Conservation (phyloP, 1,140 invertebrate genomes). For the Hydropsyche tenuis region DNA sequence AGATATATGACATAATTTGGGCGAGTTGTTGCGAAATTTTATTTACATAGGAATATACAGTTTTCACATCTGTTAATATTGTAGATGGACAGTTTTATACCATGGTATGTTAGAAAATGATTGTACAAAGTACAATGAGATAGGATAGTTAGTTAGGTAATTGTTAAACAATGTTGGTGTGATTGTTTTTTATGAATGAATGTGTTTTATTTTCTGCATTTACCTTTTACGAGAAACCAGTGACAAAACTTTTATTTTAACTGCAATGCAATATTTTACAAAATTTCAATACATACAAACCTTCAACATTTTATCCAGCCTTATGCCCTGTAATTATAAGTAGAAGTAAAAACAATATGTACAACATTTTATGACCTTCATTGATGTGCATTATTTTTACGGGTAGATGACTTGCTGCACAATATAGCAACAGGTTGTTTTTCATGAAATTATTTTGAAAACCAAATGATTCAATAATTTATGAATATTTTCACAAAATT, state of each 20-base stretch:
- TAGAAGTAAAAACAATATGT: constrained; percentile 39
- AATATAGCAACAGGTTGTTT: constrained; percentile 36
- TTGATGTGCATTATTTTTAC: constrained; percentile 45
- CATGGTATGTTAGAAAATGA: constrained; percentile 50
- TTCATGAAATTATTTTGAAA: constrained; percentile 34
- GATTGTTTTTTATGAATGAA: constrained; percentile 45
- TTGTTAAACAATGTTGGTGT: constrained; percentile 51
- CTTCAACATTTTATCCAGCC: constrained; percentile 32
- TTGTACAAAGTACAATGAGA: constrained; percentile 51
- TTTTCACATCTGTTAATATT: constrained; percentile 50
- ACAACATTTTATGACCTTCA: constrained; percentile 35
- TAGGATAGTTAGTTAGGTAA: constrained; percentile 52
- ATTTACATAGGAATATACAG: constrained; percentile 48
- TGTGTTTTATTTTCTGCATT: constrained; percentile 40
- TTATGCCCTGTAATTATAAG: constrained; percentile 45
- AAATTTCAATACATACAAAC: not conserved
- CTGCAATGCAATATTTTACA: constrained; percentile 31
- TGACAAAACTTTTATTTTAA: constrained; percentile 45
- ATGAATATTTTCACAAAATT: not conserved
- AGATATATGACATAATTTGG: not conserved
- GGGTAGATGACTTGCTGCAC: constrained; percentile 47
- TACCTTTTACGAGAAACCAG: constrained; percentile 37
- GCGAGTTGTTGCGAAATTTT: constrained; percentile 33
- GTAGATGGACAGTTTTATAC: constrained; percentile 52
- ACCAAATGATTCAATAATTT: constrained; percentile 45